Evolutionary conservation across 2,113 vertebrate genomes (phyloP).

Genomic region (Tonatia bakeri): DNA sequence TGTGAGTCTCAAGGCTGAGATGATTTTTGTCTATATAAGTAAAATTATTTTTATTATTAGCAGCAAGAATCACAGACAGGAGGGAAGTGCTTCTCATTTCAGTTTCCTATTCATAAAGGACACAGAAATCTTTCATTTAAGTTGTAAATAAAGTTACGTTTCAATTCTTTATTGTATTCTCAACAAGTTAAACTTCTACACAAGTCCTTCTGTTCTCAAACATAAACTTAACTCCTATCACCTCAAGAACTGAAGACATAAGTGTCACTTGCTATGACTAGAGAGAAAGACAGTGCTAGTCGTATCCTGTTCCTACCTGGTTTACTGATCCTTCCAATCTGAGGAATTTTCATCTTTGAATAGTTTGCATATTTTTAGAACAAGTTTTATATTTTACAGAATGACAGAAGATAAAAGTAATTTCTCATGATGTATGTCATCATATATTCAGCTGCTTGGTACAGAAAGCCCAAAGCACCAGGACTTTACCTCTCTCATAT

Average conservation of each 20-base stretch:
- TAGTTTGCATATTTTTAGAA: neutral
- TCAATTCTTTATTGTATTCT: neutral
- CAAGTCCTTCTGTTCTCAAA: neutral
- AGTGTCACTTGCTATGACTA: too few species aligned
- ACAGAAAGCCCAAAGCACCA: neutral
- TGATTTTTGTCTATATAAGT: neutral
- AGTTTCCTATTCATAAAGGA: neutral
- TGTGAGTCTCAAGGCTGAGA: neutral
- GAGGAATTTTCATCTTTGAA: neutral
- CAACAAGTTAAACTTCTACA: neutral
- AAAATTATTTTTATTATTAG: neutral
- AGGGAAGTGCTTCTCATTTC: neutral
- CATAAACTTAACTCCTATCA: neutral
- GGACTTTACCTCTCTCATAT: neutral
- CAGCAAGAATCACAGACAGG: neutral
- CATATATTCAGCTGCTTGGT: neutral
- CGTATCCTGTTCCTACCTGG: neutral
- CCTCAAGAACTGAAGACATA: neutral
- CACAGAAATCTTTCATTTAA: neutral
- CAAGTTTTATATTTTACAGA: neutral
- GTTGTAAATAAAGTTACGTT: neutral
- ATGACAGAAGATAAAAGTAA: neutral
- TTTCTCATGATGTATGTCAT: neutral
- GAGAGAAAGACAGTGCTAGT: neutral
- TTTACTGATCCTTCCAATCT: neutral